Conservation (phyloP, 1,140 invertebrate species). For the Ips typographus region DNA sequence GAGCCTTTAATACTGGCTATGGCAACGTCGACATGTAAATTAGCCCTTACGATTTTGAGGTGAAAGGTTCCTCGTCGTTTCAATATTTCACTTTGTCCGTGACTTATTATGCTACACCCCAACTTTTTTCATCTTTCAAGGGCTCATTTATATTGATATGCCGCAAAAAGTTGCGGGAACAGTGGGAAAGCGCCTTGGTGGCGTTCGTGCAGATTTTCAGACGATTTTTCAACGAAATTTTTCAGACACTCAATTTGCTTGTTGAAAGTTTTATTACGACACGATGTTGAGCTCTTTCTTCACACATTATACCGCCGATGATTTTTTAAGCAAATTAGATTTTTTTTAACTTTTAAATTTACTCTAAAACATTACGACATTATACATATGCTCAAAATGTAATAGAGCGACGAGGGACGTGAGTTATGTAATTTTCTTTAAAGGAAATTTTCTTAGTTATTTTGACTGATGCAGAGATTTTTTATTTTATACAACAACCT, state of each 20-base stretch:
- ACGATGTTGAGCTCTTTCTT: conserved; percentile 14
- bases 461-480: no score
- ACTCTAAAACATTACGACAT: no score
- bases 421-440: no score
- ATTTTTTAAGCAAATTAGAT: no score
- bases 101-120: background rate
- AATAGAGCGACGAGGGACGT: no score
- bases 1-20: no score
- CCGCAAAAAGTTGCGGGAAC: background rate
- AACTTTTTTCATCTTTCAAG: conserved; percentile 16
- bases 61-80: conserved; percentile 1
- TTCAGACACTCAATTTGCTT: conserved; percentile 25
- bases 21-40: no score
- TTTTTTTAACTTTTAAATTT: no score
- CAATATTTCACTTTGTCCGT: conserved; percentile 9
- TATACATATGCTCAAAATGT: no score
- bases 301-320: no score
- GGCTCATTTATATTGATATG: conserved; percentile 24
- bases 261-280: conserved; percentile 27
- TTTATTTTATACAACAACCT: no score
- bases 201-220: conserved; percentile 15
- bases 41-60: background rate
- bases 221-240: conserved; percentile 20
- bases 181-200: conserved; percentile 13
- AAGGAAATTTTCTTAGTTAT: no score